A percentile compares a stretch with the other conserved stretches of the same genome.
phyloP scores from a whole-genome alignment of 2,797 vertebrate species.

The Acridotheres tristis region DNA sequence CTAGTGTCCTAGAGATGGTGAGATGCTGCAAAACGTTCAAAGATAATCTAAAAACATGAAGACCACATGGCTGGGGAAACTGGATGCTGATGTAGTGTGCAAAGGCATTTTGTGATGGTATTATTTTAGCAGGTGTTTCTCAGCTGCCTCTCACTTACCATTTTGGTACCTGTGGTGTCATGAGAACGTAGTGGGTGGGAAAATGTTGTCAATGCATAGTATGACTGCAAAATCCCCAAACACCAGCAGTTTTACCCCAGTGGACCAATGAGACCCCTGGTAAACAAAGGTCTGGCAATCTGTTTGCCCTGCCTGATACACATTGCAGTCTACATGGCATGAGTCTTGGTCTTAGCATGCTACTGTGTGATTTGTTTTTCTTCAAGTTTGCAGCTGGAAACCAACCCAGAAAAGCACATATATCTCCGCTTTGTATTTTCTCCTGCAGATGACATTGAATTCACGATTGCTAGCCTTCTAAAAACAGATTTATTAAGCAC shows the following conservation, averaged over 20 bases:
- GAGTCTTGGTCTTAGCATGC: background rate
- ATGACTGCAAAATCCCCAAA: background rate
- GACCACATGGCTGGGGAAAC: background rate
- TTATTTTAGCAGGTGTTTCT: conserved; percentile 16
- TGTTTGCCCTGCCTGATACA: background rate
- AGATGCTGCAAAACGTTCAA: background rate
- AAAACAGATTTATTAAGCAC: background rate
- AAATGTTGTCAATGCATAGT: background rate
- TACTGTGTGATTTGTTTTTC: background rate
- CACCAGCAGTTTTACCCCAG: background rate
- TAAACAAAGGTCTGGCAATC: background rate
- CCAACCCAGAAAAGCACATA: background rate
- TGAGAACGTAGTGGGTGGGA: background rate
- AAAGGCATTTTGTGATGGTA: background rate
- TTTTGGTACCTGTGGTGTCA: background rate
- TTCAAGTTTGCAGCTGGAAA: conserved; percentile 1
- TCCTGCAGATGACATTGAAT: background rate
- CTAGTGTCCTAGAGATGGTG: background rate
- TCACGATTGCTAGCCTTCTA: background rate
- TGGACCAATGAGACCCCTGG: background rate
- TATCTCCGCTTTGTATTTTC: background rate
- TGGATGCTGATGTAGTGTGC: background rate
- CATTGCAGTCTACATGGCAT: background rate
- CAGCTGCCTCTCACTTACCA: background rate
- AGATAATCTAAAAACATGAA: background rate